Conservation (phyloP, 2,888 invertebrate species). For the Mimachlamys varia region DNA sequence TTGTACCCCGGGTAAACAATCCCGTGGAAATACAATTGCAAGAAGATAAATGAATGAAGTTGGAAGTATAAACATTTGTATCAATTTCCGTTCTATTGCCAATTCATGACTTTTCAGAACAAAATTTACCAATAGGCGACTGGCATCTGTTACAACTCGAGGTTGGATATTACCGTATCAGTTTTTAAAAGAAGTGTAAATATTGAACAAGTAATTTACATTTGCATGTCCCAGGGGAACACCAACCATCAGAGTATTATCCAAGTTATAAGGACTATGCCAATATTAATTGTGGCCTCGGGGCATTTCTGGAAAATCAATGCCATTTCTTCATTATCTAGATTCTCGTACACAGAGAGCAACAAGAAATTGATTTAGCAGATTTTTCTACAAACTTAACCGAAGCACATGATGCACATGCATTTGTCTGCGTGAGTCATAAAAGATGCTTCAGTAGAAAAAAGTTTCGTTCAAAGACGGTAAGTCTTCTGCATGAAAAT, state of each 20-base stretch:
- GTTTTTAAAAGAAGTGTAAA: not conserved
- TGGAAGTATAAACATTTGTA: too few species aligned
- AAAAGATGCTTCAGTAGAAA: not conserved
- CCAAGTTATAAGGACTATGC: not conserved
- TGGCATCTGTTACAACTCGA: not conserved
- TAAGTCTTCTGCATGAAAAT: not conserved
- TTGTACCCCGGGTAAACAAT: too few species aligned
- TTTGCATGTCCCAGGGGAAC: not conserved
- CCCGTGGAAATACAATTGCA: too few species aligned
- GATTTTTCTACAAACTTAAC: not conserved
- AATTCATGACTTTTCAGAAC: too few species aligned
- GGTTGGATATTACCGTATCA: not conserved
- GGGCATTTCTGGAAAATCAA: slow-evolving; percentile 8
- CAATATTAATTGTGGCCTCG: not conserved
- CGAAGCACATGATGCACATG: slow-evolving; percentile 10
- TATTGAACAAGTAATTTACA: not conserved
- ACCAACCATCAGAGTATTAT: not conserved
- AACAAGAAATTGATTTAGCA: not conserved
- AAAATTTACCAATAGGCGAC: too few species aligned
- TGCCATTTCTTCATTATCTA: not conserved
- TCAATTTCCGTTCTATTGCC: too few species aligned
- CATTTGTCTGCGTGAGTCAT: not conserved
- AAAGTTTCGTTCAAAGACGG: not conserved
- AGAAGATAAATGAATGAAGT: too few species aligned
- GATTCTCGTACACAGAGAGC: not conserved